Percentiles rank a stretch among this genome's conserved stretches.
Conservation (phyloP, 2,888 invertebrate genomes). For the Pterobdella sp. region DNA sequence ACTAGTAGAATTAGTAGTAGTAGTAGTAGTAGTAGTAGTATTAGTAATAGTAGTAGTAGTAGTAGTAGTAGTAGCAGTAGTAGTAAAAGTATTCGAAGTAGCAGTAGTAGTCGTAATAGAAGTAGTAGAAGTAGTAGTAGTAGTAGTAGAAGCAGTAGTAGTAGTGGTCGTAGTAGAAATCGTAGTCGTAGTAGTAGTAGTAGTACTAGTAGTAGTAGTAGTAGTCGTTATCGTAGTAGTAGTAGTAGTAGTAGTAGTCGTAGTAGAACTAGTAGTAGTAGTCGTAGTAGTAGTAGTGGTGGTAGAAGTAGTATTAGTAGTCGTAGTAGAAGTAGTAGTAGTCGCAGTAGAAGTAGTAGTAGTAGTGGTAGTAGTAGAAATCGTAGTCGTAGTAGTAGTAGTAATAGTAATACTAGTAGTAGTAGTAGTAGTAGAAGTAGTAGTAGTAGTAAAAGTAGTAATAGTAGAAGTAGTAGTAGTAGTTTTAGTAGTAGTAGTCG, state of each 20-base stretch:
- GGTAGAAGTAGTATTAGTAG: constrained; percentile 5
- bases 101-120: constrained; percentile 6
- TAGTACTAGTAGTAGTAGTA: constrained; percentile 5
- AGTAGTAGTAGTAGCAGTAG: constrained; percentile 12
- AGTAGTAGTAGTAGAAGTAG: constrained; percentile 12
- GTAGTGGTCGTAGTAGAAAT: constrained; percentile 7
- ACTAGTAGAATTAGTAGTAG: background rate
- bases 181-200: constrained; percentile 11
- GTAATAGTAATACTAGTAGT: constrained; percentile 9
- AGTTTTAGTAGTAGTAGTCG: constrained; percentile 9
- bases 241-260: constrained; percentile 12
- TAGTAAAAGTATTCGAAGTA: constrained; percentile 4
- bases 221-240: constrained; percentile 5
- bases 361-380: constrained; percentile 11
- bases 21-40: constrained; percentile 8
- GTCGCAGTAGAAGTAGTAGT: constrained; percentile 10
- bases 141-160: constrained; percentile 10
- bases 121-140: constrained; percentile 13
- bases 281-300: constrained; percentile 7
- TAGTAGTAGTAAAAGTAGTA: constrained; percentile 12
- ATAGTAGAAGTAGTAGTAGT: constrained; percentile 11
- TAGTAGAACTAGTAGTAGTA: constrained; percentile 3
- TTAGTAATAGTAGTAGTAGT: constrained; percentile 10
- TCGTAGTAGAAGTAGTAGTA: constrained; percentile 10
- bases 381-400: constrained; percentile 3